A percentile compares a stretch with the other conserved stretches of the same genome.
phyloP scores from a whole-genome alignment of 2,888 invertebrate species.

The Ichneumoninae sp. region DNA sequence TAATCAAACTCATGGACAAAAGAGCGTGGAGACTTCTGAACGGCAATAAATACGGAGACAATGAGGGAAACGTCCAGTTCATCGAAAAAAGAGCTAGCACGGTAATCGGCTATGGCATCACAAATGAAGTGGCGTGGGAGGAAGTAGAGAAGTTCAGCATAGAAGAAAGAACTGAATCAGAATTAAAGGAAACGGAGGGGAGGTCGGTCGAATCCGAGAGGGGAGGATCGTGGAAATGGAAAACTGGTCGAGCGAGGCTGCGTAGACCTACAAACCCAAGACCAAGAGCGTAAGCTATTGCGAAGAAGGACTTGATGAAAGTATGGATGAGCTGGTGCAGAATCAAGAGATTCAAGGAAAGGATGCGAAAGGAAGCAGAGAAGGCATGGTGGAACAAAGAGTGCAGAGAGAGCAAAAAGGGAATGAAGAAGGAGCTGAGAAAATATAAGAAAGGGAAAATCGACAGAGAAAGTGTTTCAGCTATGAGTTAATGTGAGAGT shows the following conservation, averaged over 20 bases:
- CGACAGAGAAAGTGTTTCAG: neutral
- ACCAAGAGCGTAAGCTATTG: neutral
- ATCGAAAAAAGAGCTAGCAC: neutral
- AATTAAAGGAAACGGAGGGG: neutral
- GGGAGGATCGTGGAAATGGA: neutral
- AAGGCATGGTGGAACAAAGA: neutral
- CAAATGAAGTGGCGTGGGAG: neutral
- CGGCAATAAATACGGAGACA: neutral
- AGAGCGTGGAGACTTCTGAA: too few relatives aligned
- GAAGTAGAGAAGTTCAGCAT: neutral
- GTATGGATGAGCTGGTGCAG: neutral
- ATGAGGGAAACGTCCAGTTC: neutral
- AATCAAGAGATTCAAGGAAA: neutral
- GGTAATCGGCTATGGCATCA: conserved; percentile 18
- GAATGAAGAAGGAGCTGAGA: neutral
- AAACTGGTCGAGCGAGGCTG: neutral
- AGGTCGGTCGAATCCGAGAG: neutral
- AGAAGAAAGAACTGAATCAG: conserved; percentile 31
- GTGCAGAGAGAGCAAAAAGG: neutral
- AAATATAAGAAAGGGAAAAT: conserved; percentile 37
- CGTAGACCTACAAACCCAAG: neutral
- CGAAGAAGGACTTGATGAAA: neutral
- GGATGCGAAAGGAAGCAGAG: neutral
- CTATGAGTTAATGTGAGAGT: too few relatives aligned
- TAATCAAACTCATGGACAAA: too few relatives aligned